A percentile compares a stretch with the other conserved stretches of the same genome.
These are phyloP conservation scores for Heliconius nattereri DNA, from an alignment of 1,140 invertebrate species.

Conservation along the genomic window DNA sequence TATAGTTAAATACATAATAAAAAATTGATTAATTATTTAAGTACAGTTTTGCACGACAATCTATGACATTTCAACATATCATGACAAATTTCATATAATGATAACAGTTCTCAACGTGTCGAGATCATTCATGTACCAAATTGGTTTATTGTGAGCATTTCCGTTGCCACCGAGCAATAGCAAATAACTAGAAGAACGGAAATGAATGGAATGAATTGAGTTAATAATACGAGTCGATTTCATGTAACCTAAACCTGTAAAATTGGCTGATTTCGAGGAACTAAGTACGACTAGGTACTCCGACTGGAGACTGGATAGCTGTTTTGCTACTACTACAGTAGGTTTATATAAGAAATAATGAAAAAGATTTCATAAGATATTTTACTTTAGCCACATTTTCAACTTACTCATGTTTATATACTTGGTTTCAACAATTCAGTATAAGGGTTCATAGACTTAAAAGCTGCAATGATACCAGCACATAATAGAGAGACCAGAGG, in stretches of 20 bases:
- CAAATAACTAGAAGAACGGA: constrained; percentile 30
- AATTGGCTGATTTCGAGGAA: no score
- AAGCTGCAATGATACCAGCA: background rate
- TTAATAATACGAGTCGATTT: constrained; percentile 16
- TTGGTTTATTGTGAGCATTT: constrained; percentile 38
- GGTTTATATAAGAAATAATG: no score
- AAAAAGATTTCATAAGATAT: no score
- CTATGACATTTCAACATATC: background rate
- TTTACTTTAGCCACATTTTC: no score
- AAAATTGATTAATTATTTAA: background rate
- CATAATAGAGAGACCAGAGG: background rate
- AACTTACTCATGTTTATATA: no score
- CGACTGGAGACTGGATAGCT: no score
- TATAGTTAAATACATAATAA: no score
- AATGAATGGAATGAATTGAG: constrained; percentile 32
- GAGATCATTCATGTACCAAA: constrained; percentile 32
- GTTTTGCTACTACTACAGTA: rapidly evolving
- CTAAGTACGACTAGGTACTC: no score
- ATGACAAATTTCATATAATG: constrained; percentile 12
- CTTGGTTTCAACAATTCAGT: no score
- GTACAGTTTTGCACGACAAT: background rate
- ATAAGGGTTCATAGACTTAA: background rate
- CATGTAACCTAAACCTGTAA: background rate
- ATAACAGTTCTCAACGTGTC: constrained; percentile 5
- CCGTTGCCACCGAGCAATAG: constrained; percentile 32